A percentile compares a stretch with the other conserved stretches of the same genome.
These are phyloP conservation scores for Pagrus major DNA, from an alignment of 2,113 vertebrate species.

Conservation along the genomic window DNA sequence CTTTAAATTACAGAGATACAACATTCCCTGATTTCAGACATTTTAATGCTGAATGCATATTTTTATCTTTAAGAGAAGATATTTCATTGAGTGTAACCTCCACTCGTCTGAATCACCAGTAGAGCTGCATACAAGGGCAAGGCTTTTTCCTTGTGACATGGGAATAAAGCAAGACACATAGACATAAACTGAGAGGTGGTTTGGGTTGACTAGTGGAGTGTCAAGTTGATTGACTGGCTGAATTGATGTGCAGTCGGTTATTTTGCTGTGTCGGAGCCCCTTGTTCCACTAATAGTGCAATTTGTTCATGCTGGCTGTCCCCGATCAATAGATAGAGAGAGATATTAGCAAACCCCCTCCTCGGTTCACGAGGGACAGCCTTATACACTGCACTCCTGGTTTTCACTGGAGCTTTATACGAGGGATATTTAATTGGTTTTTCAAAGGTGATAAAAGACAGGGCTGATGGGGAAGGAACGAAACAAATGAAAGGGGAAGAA, in stretches of 20 bases:
- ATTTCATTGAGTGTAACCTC: neutral
- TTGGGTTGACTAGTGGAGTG: slow-evolving; percentile 44
- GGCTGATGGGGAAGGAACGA: too few relatives aligned
- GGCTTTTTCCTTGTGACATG: neutral
- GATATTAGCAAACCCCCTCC: slow-evolving; percentile 66
- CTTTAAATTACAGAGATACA: too few relatives aligned
- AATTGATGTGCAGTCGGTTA: slow-evolving; percentile 69
- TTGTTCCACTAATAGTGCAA: slow-evolving; percentile 68
- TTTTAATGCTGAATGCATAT: too few relatives aligned
- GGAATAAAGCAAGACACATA: neutral
- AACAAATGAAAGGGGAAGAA: too few relatives aligned
- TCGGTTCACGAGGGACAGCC: slow-evolving; percentile 47
- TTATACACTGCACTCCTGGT: too few relatives aligned
- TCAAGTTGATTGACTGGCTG: slow-evolving; percentile 60
- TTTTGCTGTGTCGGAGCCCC: slow-evolving; percentile 47
- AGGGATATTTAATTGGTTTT: too few relatives aligned
- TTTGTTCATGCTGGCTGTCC: slow-evolving; percentile 54
- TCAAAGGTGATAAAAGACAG: too few relatives aligned
- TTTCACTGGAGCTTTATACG: too few relatives aligned
- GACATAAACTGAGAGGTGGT: neutral
- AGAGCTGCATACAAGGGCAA: neutral
- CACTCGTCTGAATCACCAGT: neutral
- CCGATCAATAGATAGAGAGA: slow-evolving; percentile 62
- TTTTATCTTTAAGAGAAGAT: neutral
- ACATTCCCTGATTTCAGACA: too few relatives aligned